Evolutionary conservation across 2,888 invertebrate species (phyloP).

Genomic region (Portevinia maculata): DNA sequence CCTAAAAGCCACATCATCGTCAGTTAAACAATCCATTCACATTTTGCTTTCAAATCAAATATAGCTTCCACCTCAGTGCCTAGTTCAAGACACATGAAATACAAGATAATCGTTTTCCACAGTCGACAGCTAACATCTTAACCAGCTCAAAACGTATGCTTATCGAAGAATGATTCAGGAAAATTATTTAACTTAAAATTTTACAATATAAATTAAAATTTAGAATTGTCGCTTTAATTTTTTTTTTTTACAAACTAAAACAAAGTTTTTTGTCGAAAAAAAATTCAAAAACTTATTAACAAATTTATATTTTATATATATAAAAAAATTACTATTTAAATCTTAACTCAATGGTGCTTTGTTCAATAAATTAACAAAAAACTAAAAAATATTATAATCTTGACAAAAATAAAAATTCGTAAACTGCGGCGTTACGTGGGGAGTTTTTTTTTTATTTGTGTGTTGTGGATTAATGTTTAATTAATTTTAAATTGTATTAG

Average conservation of each 20-base stretch:
- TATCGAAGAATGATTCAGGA: too few relatives aligned
- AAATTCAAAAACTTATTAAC: slow-evolving; percentile 33
- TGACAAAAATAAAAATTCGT: slow-evolving; percentile 49
- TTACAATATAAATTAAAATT: too few relatives aligned
- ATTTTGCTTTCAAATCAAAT: too few relatives aligned
- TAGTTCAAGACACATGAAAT: too few relatives aligned
- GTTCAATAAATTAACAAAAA: slow-evolving; percentile 72
- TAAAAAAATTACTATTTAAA: slow-evolving; percentile 21
- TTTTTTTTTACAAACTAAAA: slow-evolving; percentile 26
- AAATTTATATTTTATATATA: slow-evolving; percentile 18
- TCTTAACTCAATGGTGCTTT: slow-evolving; percentile 58
- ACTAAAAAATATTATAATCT: slow-evolving; percentile 34
- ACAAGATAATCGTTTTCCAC: too few relatives aligned
- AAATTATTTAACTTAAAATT: too few relatives aligned
- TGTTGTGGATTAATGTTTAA: slow-evolving; percentile 26
- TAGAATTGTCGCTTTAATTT: slow-evolving; percentile 3
- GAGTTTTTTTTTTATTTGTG: slow-evolving; percentile 30
- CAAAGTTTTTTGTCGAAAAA: neutral
- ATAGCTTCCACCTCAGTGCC: too few relatives aligned
- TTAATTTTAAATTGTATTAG: slow-evolving; percentile 60
- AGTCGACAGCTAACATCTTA: too few relatives aligned
- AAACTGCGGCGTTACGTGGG: slow-evolving; percentile 57
- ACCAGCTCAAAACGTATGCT: too few relatives aligned
- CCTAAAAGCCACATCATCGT: too few relatives aligned
- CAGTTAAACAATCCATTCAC: too few relatives aligned